phyloP scores from a whole-genome alignment of 2,113 vertebrate species.

The Bubo bubo region DNA sequence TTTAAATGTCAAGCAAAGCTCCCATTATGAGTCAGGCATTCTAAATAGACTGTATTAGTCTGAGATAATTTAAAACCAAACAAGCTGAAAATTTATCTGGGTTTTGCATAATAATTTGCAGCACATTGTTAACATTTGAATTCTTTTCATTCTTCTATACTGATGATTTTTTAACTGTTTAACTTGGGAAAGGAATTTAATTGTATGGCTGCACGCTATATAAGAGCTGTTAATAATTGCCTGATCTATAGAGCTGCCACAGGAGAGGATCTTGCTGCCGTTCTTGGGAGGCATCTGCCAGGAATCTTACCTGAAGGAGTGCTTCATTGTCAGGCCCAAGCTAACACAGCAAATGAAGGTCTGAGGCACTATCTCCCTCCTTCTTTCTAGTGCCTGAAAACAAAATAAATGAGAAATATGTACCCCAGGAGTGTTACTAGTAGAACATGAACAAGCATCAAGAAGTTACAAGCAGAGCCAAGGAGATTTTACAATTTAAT shows the following conservation, averaged over 20 bases:
- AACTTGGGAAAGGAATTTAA: background rate
- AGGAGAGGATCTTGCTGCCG: background rate
- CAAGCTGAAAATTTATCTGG: background rate
- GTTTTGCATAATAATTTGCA: background rate
- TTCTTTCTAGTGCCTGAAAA: background rate
- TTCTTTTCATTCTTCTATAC: background rate
- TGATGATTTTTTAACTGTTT: background rate
- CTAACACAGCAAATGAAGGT: background rate
- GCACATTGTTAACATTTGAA: background rate
- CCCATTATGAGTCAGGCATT: background rate
- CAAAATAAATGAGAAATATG: background rate
- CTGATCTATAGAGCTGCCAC: background rate
- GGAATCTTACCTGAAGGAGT: background rate
- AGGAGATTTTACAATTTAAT: background rate
- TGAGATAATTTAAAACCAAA: background rate
- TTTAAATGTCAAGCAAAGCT: background rate
- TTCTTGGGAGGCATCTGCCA: background rate
- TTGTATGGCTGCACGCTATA: rapidly evolving
- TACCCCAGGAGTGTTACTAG: background rate
- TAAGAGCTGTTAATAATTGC: background rate
- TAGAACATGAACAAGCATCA: background rate
- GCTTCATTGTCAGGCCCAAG: background rate
- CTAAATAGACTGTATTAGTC: background rate
- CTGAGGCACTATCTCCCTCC: background rate
- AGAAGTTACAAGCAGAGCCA: background rate